These are phyloP conservation scores for Stenchaetothrips biformis DNA, from an alignment of 2,888 invertebrate species.

Conservation along the genomic window DNA sequence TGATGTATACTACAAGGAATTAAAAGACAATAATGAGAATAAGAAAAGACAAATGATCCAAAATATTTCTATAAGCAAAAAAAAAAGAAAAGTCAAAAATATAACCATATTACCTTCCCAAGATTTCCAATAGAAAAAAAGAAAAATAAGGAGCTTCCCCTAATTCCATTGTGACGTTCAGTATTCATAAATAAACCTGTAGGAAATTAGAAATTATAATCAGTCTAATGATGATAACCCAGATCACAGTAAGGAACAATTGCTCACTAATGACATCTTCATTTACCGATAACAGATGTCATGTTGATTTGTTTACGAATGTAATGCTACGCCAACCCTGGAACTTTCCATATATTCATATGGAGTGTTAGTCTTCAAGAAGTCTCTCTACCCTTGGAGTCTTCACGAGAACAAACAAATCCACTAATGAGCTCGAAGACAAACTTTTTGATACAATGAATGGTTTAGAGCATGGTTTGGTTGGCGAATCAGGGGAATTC, in stretches of 20 bases:
- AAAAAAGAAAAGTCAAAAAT: neutral
- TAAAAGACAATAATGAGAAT: neutral
- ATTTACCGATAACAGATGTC: conserved; percentile 86
- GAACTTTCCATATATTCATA: conserved; percentile 99
- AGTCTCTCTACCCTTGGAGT: conserved; percentile 98
- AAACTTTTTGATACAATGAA: conserved; percentile 98
- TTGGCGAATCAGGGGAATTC: conserved; percentile 98
- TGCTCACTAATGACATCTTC: conserved; percentile 24
- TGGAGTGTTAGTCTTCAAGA: conserved; percentile 98
- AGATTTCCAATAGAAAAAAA: conserved; percentile 97
- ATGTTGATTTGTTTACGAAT: conserved; percentile 99
- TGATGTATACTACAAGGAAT: conserved; percentile 81
- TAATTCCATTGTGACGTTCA: conserved; percentile 98
- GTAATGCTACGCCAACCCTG: conserved; percentile 95
- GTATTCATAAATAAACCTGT: conserved; percentile 99
- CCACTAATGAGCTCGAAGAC: conserved; percentile 95
- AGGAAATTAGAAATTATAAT: conserved; percentile 38
- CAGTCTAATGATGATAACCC: neutral
- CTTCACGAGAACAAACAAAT: conserved; percentile 99
- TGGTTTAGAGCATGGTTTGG: conserved; percentile 87
- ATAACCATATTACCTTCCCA: conserved; percentile 71
- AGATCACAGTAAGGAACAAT: neutral
- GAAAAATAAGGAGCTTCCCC: too few relatives aligned
- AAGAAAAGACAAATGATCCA: conserved; percentile 11
- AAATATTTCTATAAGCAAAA: conserved; percentile 20